Conservation (phyloP, 2,888 invertebrate species). For the Lycaena phlaeas region DNA sequence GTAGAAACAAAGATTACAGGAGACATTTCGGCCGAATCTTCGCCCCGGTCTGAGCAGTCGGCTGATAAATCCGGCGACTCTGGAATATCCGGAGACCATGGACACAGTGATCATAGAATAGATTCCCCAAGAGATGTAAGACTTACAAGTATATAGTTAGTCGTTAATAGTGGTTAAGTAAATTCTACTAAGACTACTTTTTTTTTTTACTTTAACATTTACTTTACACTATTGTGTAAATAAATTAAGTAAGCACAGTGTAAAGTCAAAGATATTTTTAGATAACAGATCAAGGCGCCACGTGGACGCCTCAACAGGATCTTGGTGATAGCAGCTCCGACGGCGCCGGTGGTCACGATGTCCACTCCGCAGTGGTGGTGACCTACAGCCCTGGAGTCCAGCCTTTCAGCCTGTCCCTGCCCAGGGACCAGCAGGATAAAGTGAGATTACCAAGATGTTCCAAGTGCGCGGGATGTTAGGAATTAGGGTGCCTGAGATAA, state of each 20-base stretch:
- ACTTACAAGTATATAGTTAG: too few relatives aligned
- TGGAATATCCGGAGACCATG: conserved; percentile 84
- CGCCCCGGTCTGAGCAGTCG: conserved; percentile 62
- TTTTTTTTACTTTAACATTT: too few relatives aligned
- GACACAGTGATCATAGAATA: conserved; percentile 56
- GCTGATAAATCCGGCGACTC: conserved; percentile 87
- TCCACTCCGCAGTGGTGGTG: conserved; percentile 24
- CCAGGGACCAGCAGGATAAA: conserved; percentile 73
- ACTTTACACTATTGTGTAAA: too few relatives aligned
- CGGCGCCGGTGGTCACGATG: conserved; percentile 34
- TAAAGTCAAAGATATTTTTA: too few relatives aligned
- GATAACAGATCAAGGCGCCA: conserved; percentile 17
- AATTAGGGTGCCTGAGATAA: conserved; percentile 16
- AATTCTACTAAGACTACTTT: too few relatives aligned
- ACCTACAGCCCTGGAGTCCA: conserved; percentile 68
- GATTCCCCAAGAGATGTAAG: conserved; percentile 63
- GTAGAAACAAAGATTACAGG: conserved; percentile 66
- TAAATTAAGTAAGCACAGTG: too few relatives aligned
- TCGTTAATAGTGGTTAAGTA: too few relatives aligned
- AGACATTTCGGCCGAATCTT: conserved; percentile 50
- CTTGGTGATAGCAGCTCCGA: conserved; percentile 78
- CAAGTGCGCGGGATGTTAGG: conserved; percentile 45
- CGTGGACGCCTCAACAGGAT: conserved; percentile 92
- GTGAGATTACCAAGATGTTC: conserved; percentile 31
- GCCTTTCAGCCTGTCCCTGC: conserved; percentile 83